Conservation (phyloP, 2,888 invertebrate species). For the Lymantria monacha region DNA sequence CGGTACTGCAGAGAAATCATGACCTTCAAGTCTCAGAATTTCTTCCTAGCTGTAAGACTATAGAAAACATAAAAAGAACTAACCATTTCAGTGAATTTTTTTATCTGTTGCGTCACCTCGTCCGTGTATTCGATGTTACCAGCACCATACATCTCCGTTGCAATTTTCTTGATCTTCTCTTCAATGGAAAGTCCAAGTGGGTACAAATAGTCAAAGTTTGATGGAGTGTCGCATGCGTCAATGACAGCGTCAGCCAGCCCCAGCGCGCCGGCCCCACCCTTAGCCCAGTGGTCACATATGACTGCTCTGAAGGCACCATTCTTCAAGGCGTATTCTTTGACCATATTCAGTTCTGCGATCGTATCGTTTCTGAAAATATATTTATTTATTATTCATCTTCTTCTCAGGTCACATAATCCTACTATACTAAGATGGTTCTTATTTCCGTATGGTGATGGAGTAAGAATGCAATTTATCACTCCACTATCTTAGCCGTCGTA, state of each 20-base stretch:
- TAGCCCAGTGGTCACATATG: conserved; percentile 93
- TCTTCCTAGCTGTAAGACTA: too few relatives aligned
- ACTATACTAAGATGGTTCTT: too few relatives aligned
- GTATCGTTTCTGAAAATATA: conserved; percentile 89
- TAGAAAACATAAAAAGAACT: conserved; percentile 10
- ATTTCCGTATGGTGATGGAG: too few relatives aligned
- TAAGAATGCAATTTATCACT: too few relatives aligned
- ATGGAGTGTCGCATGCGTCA: conserved; percentile 85
- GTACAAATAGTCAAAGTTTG: conserved; percentile 87
- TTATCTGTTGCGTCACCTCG: conserved; percentile 86
- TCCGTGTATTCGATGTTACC: conserved; percentile 89
- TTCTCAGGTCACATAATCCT: too few relatives aligned
- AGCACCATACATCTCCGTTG: conserved; percentile 98
- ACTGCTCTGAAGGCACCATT: conserved; percentile 95
- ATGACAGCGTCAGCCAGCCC: conserved; percentile 94
- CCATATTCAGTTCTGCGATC: conserved; percentile 89
- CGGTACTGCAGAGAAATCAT: too few relatives aligned
- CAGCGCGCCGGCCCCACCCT: conserved; percentile 94
- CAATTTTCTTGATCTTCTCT: conserved; percentile 94
- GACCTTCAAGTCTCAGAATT: too few relatives aligned
- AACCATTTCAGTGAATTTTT: conserved; percentile 88
- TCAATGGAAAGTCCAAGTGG: conserved; percentile 86
- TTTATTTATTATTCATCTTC: not conserved
- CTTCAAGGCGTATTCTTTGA: conserved; percentile 86
- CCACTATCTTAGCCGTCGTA: too few relatives aligned